These are phyloP conservation scores for Porphyrio hochstetteri DNA, from an alignment of 2,113 vertebrate species.

Conservation along the genomic window DNA sequence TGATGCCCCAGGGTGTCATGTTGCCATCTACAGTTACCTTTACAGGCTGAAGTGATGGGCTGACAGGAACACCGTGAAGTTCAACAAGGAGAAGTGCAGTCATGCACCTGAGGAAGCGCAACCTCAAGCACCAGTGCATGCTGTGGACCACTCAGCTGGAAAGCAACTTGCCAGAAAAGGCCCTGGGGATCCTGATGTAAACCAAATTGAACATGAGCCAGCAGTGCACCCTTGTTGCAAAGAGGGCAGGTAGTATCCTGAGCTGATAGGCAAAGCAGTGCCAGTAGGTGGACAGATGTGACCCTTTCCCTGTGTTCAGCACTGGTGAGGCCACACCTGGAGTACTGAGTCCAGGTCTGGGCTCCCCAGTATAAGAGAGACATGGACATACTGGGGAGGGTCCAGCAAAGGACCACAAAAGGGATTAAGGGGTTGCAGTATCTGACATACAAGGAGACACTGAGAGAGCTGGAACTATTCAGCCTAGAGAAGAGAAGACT, in stretches of 20 bases:
- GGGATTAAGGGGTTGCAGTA: neutral
- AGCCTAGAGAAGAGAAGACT: neutral
- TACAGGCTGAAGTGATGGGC: neutral
- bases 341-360: neutral
- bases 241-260: neutral
- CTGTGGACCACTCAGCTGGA: rapidly evolving
- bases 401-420: neutral
- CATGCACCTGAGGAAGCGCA: neutral
- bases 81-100: neutral
- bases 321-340: neutral
- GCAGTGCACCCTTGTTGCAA: neutral
- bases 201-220: neutral
- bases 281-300: neutral
- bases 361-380: neutral
- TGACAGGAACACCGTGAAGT: neutral
- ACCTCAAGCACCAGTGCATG: neutral
- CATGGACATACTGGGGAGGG: too few species aligned
- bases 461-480: neutral
- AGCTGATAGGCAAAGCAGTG: neutral
- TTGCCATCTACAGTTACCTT: neutral
- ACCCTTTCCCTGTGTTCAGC: neutral
- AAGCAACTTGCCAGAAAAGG: neutral
- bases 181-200: neutral
- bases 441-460: neutral
- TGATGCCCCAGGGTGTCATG: neutral